A percentile compares a stretch with the other conserved stretches of the same genome.
phyloP scores from a whole-genome alignment of 2,888 invertebrate genomes.

The Theretra japonica region DNA sequence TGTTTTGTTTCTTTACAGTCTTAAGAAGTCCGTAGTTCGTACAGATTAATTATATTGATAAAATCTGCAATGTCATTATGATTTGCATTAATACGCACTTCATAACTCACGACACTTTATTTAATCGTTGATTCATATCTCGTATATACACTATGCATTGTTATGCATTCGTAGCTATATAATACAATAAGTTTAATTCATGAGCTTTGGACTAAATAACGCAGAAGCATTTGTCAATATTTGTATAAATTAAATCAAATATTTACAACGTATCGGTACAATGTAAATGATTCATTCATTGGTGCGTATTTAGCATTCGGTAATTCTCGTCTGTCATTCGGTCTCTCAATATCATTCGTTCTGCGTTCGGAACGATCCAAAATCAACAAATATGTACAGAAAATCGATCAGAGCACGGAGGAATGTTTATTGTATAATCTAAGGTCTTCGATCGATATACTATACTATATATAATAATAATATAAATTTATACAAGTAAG shows the following conservation, averaged over 20 bases:
- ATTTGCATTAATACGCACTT: too few relatives aligned
- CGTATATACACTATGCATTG: not conserved
- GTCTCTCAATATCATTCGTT: slow-evolving; percentile 26
- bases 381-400: slow-evolving; percentile 29
- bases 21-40: too few relatives aligned
- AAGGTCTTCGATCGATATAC: too few relatives aligned
- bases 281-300: slow-evolving; percentile 29
- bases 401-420: slow-evolving; percentile 15
- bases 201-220: not conserved
- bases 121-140: too few relatives aligned
- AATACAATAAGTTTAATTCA: not conserved
- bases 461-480: too few relatives aligned
- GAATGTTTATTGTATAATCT: slow-evolving; percentile 26
- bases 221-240: slow-evolving; percentile 5
- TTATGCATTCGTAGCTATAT: not conserved
- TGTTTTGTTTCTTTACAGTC: too few relatives aligned
- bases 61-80: too few relatives aligned
- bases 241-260: slow-evolving; percentile 23
- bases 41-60: too few relatives aligned
- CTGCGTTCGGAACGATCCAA: slow-evolving; percentile 13
- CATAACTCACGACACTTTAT: too few relatives aligned
- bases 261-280: slow-evolving; percentile 11
- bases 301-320: slow-evolving; percentile 18
- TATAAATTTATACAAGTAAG: too few relatives aligned
- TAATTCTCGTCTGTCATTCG: slow-evolving; percentile 27